Conservation (phyloP, 2,888 invertebrate genomes). For the Oxystoma pomonae region DNA sequence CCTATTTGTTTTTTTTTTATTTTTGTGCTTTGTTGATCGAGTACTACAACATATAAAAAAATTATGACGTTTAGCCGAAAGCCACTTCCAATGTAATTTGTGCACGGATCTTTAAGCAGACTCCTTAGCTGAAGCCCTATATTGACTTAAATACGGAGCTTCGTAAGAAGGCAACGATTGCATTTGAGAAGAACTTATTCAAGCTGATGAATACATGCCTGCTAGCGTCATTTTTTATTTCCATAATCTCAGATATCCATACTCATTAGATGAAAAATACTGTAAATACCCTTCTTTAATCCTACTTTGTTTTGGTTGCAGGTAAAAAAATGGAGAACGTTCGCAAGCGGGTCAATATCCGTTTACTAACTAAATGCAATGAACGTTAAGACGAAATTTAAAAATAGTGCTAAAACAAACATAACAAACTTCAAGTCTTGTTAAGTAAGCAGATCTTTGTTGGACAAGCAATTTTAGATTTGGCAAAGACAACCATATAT, state of each 20-base stretch:
- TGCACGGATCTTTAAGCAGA: constrained; percentile 44
- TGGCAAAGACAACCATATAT: constrained; percentile 25
- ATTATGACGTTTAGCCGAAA: too few species aligned
- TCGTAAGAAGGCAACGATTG: constrained; percentile 26
- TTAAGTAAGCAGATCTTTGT: constrained; percentile 26
- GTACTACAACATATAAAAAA: too few species aligned
- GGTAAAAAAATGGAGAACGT: not conserved
- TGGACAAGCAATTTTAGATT: constrained; percentile 24
- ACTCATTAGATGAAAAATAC: too few species aligned
- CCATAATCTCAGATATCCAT: not conserved
- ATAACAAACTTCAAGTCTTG: too few species aligned
- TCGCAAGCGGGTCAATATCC: too few species aligned
- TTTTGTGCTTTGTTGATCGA: too few species aligned
- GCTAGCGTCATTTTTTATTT: too few species aligned
- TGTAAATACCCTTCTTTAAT: not conserved
- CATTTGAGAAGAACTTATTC: constrained; percentile 25
- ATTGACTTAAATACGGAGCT: constrained; percentile 42
- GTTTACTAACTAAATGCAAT: too few species aligned
- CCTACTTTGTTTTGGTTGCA: not conserved
- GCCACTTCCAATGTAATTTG: too few species aligned
- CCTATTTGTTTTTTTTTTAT: too few species aligned
- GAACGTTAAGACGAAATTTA: too few species aligned
- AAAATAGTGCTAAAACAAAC: too few species aligned
- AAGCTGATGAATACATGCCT: not conserved
- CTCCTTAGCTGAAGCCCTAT: constrained; percentile 39